Conservation (phyloP, 92 coral and sea anemone species). For the Chrysogorgia sp. region DNA sequence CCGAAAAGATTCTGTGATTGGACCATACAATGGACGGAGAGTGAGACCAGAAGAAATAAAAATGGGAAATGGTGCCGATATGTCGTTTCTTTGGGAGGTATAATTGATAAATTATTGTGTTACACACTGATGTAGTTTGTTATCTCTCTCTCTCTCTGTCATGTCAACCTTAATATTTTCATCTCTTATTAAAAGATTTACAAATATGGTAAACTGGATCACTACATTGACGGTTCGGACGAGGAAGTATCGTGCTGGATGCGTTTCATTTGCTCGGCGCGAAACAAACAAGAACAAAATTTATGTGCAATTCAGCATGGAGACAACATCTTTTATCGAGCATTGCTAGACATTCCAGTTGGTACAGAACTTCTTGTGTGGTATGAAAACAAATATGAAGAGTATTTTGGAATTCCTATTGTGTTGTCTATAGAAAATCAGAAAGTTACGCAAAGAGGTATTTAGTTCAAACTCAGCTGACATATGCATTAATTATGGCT, state of each 20-base stretch:
- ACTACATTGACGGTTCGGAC: conserved; percentile 83
- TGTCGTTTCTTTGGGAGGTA: conserved; percentile 67
- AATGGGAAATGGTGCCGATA: conserved; percentile 28
- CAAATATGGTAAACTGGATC: conserved; percentile 72
- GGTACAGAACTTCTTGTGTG: conserved; percentile 89
- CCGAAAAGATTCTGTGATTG: conserved; percentile 54
- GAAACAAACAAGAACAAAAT: conserved; percentile 87
- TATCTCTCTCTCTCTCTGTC: not conserved
- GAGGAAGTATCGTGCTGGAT: conserved; percentile 94
- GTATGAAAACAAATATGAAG: conserved; percentile 88
- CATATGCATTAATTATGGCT: too few relatives aligned
- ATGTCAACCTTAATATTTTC: not conserved
- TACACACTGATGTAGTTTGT: too few relatives aligned
- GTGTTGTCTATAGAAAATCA: not conserved
- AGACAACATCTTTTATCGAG: conserved; percentile 90
- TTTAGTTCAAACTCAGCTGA: too few relatives aligned
- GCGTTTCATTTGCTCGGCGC: conserved; percentile 93
- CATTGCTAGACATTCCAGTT: conserved; percentile 71
- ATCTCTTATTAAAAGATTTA: conserved; percentile 62
- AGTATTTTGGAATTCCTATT: conserved; percentile 89
- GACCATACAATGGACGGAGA: conserved; percentile 60
- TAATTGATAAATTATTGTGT: not conserved
- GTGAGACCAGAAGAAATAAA: conserved; percentile 32
- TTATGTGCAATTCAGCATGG: conserved; percentile 82
- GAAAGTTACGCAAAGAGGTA: conserved; percentile 13